Evolutionary conservation across 2,888 invertebrate species (phyloP).

Genomic region (Eupsilia transversa): DNA sequence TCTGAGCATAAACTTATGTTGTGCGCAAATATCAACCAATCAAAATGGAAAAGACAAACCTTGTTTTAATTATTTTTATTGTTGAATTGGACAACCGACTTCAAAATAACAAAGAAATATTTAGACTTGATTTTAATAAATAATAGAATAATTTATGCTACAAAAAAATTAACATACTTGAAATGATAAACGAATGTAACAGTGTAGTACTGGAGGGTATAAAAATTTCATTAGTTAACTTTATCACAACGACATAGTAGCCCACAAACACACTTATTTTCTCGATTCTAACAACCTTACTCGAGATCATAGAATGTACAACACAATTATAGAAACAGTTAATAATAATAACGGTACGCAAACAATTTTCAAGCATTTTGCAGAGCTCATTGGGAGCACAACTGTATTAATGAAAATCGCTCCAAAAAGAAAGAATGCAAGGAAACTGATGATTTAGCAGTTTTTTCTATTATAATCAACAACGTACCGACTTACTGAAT

Average conservation of each 20-base stretch:
- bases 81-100: not conserved
- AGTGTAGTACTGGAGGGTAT: not conserved
- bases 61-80: not conserved
- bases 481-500: too few relatives aligned
- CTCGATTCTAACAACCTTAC: not conserved
- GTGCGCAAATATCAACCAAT: not conserved
- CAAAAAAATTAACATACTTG: too few relatives aligned
- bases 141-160: not conserved
- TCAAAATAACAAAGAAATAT: not conserved
- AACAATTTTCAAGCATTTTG: not conserved
- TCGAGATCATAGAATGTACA: not conserved
- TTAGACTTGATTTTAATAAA: not conserved
- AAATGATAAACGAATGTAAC: too few relatives aligned
- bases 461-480: not conserved
- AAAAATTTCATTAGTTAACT: not conserved
- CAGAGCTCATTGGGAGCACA: not conserved
- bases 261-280: not conserved
- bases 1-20: not conserved
- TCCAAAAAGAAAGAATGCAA: not conserved
- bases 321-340: too few relatives aligned
- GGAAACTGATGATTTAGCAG: not conserved
- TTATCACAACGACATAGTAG: not conserved
- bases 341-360: not conserved
- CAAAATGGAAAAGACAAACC: not conserved
- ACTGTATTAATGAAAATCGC: not conserved